These are phyloP conservation scores for Macquaria australasica DNA, from an alignment of 2,113 vertebrate genomes.

Conservation along the genomic window DNA sequence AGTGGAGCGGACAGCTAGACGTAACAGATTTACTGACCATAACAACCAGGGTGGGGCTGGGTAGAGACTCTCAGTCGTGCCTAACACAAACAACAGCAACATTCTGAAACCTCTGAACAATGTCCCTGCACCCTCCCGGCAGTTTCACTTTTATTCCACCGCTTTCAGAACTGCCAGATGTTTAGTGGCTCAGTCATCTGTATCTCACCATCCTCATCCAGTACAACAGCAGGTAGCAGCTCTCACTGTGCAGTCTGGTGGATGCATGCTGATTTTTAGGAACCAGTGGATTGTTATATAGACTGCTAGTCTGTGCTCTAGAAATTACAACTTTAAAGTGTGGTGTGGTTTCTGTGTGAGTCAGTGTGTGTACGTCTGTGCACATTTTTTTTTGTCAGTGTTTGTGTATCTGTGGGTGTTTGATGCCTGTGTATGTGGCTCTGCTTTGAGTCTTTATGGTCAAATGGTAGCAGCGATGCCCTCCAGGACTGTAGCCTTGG, in stretches of 20 bases:
- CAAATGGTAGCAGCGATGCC: conserved; percentile 66
- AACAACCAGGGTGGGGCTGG: conserved; percentile 39
- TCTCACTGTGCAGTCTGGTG: conserved; percentile 12
- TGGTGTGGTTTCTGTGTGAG: conserved; percentile 24
- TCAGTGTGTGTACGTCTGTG: conserved; percentile 4
- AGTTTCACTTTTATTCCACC: conserved; percentile 53
- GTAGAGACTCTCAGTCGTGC: conserved; percentile 28
- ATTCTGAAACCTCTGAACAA: conserved; percentile 46
- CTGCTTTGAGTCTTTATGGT: conserved; percentile 65
- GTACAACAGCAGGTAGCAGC: conserved; percentile 38
- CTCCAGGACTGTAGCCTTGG: conserved; percentile 59
- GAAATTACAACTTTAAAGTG: conserved; percentile 36
- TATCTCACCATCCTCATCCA: conserved; percentile 16
- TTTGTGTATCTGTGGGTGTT: conserved; percentile 46
- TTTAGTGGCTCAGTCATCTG: conserved; percentile 45
- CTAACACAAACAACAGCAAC: conserved; percentile 58
- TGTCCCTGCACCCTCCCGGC: conserved; percentile 26
- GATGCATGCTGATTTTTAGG: conserved; percentile 33
- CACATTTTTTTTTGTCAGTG: not conserved
- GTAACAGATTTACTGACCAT: conserved; percentile 72
- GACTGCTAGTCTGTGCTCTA: not conserved
- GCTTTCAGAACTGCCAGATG: conserved; percentile 55
- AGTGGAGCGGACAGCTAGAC: conserved; percentile 47
- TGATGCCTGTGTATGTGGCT: conserved; percentile 47
- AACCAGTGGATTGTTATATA: conserved; percentile 38